These are phyloP conservation scores for Tetheella fluctuosa DNA, from an alignment of 2,888 invertebrate species.

Conservation along the genomic window DNA sequence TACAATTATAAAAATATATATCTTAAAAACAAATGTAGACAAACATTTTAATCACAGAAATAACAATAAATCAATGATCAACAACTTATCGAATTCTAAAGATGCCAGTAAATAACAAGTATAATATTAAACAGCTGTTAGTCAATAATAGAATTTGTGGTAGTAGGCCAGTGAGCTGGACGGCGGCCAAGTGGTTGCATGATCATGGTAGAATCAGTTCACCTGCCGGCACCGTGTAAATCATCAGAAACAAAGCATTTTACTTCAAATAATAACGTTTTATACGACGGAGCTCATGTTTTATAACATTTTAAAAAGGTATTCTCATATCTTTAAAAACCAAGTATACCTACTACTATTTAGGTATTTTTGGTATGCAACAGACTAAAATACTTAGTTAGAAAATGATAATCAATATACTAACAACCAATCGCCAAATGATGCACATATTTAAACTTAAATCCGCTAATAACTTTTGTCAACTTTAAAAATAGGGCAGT, in stretches of 20 bases:
- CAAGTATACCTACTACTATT: too few relatives aligned
- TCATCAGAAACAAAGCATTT: constrained; percentile 20
- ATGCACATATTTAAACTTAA: too few relatives aligned
- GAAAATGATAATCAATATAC: too few relatives aligned
- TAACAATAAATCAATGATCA: background rate
- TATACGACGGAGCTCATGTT: background rate
- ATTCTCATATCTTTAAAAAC: background rate
- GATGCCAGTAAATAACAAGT: background rate
- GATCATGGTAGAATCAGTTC: constrained; percentile 41
- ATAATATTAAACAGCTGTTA: constrained; percentile 17
- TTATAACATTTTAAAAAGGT: background rate
- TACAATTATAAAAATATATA: too few relatives aligned
- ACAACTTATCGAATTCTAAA: background rate
- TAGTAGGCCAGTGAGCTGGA: constrained; percentile 47
- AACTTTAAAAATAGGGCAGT: constrained; percentile 7
- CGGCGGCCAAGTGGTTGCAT: constrained; percentile 45
- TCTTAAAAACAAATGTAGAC: too few relatives aligned
- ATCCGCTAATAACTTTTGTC: background rate
- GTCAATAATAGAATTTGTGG: constrained; percentile 43
- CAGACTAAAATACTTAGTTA: too few relatives aligned
- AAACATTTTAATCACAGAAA: background rate
- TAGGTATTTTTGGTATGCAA: too few relatives aligned
- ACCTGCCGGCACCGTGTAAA: constrained; percentile 36
- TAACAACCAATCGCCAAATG: too few relatives aligned
- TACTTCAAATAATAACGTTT: background rate